These are phyloP conservation scores for Caenorhabditis briggsae DNA, from an alignment of 1,140 invertebrate genomes.

Conservation along the genomic window DNA sequence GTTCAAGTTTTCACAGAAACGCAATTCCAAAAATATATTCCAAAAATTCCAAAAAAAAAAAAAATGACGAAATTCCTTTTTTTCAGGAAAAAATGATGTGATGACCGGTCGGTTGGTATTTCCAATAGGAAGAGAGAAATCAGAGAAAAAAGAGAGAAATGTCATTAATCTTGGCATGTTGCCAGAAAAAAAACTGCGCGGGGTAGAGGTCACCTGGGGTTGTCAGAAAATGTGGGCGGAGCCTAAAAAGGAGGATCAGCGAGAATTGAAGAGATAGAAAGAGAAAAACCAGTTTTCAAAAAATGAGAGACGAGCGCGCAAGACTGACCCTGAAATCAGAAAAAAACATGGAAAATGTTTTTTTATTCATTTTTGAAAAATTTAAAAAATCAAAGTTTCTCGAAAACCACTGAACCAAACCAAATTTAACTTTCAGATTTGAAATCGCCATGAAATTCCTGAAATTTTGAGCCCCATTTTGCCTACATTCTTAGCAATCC, in stretches of 20 bases:
- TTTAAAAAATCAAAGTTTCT: not conserved
- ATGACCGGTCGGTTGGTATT: too few relatives aligned
- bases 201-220: not conserved
- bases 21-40: too few relatives aligned
- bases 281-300: not conserved
- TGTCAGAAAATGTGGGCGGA: not conserved
- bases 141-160: not conserved
- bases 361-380: not conserved
- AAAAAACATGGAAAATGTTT: too few relatives aligned
- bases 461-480: slow-evolving; percentile 28
- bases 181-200: not conserved
- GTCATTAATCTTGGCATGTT: slow-evolving; percentile 12
- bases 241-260: not conserved
- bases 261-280: not conserved
- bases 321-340: not conserved
- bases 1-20: too few relatives aligned
- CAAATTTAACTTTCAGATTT: not conserved
- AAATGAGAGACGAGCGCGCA: not conserved
- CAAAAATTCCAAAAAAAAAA: too few relatives aligned
- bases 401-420: not conserved
- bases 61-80: too few relatives aligned
- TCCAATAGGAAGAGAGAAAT: not conserved
- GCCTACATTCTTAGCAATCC: not conserved
- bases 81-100: too few relatives aligned
- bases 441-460: not conserved